Base-by-base conservation (phyloP, 2,113 vertebrate genomes). In the Campylomormyrus tamandua region DNA sequence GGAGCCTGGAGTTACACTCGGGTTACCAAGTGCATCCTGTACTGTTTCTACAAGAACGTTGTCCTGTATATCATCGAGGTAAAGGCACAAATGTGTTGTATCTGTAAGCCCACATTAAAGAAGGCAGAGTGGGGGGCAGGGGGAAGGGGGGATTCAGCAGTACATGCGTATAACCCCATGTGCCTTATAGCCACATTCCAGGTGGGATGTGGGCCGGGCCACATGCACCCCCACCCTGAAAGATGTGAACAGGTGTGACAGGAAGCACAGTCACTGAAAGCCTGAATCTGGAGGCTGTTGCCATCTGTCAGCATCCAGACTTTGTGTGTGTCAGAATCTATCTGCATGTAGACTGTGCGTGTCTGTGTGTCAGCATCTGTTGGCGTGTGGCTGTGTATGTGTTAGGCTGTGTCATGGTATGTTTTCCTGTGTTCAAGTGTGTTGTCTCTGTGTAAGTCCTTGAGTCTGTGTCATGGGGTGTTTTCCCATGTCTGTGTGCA, bases 11-110 rank as follows among this genome's bases (percentile, higher is more conserved):
- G 98, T 95, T 99, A 99, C 94, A 99, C 98, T 93, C 96, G 98
- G 39, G 98, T 99, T 93, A 99, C 98, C 91, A 99, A 99, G 94
- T 99, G 98, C 93, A 99, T 99, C 93, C 94, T 99, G 53, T 99
- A 99, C 94, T 99, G 98, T 93, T 99, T 99, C 96, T 99, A 99
- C 93, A 99, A 99, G 96, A 99, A 99, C 3, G 98, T 99, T 92
- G 98, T 99, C 84, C 96, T 99, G 35, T 99, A 99, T 94, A 99
- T 99, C 90, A 99, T 99, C 42, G 98, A 99, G 98, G 98, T 99
- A 95, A 95, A 90, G 50, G 21, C 56, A 62, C 24, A 9, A n/a
- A 62, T 24, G 21, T 27, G n/a, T 66, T 3, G 9, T 66, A 66
- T 66, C n/a, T 66, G 58, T 27, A 46, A 77, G 66, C 27, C n/a